A percentile compares a stretch with the other conserved stretches of the same genome.
These are phyloP conservation scores for Laspeyria flexula DNA, from an alignment of 2,888 invertebrate species.

Conservation along the genomic window DNA sequence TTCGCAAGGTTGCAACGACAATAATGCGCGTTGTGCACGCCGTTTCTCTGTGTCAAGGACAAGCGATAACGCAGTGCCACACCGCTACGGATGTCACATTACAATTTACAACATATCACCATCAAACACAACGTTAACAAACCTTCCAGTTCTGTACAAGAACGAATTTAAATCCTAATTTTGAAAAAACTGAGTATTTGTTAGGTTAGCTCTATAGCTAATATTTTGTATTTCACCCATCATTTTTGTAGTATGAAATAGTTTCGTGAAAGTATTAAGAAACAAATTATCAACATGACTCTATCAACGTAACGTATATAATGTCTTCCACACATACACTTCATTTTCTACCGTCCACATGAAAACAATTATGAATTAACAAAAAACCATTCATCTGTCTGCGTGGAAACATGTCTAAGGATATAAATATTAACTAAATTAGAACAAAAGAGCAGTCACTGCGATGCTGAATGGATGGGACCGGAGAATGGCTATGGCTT, in stretches of 20 bases:
- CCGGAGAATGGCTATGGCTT: constrained; percentile 48
- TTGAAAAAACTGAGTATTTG: neutral
- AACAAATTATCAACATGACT: no score
- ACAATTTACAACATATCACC: constrained; percentile 46
- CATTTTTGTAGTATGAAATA: no score
- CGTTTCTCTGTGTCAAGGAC: constrained; percentile 85
- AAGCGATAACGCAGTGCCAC: constrained; percentile 76
- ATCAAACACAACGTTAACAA: constrained; percentile 30
- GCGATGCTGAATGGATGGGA: constrained; percentile 59
- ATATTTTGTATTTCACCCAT: no score
- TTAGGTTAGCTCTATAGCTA: no score
- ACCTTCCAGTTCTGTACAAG: neutral
- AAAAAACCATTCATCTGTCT: constrained; percentile 26
- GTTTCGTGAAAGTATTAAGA: no score
- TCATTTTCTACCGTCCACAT: constrained; percentile 1
- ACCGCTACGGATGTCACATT: constrained; percentile 60
- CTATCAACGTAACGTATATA: no score
- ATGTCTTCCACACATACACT: no score
- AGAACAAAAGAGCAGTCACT: constrained; percentile 56
- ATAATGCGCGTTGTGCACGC: constrained; percentile 79
- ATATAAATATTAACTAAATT: constrained; percentile 43
- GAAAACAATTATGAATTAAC: constrained; percentile 34
- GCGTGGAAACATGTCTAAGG: constrained; percentile 17
- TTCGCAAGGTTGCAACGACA: constrained; percentile 83
- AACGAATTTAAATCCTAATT: neutral